Conservation (phyloP, 1,140 invertebrate genomes). For the Armadillidium nasatum region DNA sequence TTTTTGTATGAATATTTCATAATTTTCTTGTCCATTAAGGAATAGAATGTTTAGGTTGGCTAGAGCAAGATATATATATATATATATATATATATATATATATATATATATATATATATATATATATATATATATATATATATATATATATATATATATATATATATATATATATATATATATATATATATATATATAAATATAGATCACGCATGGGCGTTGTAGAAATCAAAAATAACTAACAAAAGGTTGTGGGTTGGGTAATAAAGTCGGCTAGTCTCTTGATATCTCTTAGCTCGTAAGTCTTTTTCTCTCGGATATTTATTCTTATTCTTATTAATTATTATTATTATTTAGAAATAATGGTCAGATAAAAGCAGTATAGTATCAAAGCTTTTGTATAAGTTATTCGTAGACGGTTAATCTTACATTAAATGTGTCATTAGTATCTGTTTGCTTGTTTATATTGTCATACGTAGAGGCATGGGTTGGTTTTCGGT, state of each 20-base stretch:
- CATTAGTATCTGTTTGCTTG: constrained; percentile 46
- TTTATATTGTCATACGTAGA: constrained; percentile 42
- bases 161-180: too few species aligned
- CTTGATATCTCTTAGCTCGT: constrained; percentile 44
- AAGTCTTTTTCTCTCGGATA: constrained; percentile 44
- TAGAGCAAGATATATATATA: too few species aligned
- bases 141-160: too few species aligned
- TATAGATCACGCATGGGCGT: not conserved
- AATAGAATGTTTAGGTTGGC: too few species aligned
- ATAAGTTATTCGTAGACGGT: constrained; percentile 47
- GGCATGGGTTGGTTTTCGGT: constrained; percentile 47
- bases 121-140: too few species aligned
- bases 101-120: too few species aligned
- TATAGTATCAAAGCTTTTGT: constrained; percentile 44
- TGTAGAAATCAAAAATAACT: not conserved
- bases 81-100: too few species aligned
- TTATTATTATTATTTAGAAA: constrained; percentile 45
- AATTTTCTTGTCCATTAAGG: too few species aligned
- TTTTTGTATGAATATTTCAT: too few species aligned
- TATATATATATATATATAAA: too few species aligned
- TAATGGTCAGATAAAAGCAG: constrained; percentile 41
- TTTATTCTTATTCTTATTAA: constrained; percentile 43
- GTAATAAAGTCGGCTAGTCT: constrained; percentile 29
- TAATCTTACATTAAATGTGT: constrained; percentile 47
- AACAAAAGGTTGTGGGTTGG: not conserved